A percentile compares a stretch with the other conserved stretches of the same genome.
Evolutionary conservation across 2,797 vertebrate species (phyloP).

Genomic region (Tapera naevia): DNA sequence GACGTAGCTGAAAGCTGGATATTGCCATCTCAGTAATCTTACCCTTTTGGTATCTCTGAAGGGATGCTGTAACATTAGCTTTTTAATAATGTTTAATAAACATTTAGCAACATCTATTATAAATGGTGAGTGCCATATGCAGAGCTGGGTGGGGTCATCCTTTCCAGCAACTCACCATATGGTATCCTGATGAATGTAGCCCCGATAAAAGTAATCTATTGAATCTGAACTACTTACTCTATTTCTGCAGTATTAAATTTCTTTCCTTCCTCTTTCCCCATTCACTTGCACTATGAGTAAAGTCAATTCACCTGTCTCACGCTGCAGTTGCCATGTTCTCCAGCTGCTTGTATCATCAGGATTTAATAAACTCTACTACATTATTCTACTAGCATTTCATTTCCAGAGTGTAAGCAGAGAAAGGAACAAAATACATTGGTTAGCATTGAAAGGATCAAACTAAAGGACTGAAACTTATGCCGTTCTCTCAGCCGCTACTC

Average conservation of each 20-base stretch:
- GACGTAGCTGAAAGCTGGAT: slow-evolving; percentile 27
- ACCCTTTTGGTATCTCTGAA: slow-evolving; percentile 65
- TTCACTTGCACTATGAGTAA: background rate
- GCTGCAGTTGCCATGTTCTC: background rate
- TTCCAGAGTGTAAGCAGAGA: background rate
- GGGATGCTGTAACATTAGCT: slow-evolving; percentile 74
- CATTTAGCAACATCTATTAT: slow-evolving; percentile 69
- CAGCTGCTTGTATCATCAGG: background rate
- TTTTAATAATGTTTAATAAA: slow-evolving; percentile 61
- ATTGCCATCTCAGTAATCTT: slow-evolving; percentile 67
- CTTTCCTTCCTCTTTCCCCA: slow-evolving; percentile 55
- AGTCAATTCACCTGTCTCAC: background rate
- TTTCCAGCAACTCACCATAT: slow-evolving; percentile 84
- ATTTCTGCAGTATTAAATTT: slow-evolving; percentile 79
- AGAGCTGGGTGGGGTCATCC: slow-evolving; percentile 69
- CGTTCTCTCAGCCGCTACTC: background rate
- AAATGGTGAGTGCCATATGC: slow-evolving; percentile 74
- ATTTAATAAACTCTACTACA: background rate
- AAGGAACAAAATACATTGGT: background rate
- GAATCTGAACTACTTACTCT: background rate
- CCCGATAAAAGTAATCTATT: slow-evolving; percentile 74
- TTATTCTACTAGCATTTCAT: background rate
- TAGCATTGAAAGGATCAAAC: background rate
- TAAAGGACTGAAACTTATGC: background rate
- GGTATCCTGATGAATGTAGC: slow-evolving; percentile 77